Evolutionary conservation across 2,113 vertebrate genomes (phyloP).

Genomic region (Myodes glareolus): DNA sequence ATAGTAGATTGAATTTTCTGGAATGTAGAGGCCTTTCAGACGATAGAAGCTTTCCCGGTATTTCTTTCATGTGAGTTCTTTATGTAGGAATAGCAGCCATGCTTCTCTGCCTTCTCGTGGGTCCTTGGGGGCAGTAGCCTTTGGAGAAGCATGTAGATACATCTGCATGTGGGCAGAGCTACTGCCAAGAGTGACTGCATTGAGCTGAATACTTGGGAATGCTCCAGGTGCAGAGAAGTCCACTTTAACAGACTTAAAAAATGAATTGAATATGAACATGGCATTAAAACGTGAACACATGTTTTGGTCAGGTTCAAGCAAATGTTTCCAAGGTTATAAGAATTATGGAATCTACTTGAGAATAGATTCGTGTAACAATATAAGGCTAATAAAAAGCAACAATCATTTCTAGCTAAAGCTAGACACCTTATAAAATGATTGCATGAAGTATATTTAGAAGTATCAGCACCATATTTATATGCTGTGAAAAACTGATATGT

Average conservation of each 20-base stretch:
- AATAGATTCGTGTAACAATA: not conserved
- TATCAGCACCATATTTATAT: not conserved
- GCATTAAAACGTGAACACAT: not conserved
- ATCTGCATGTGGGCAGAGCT: not conserved
- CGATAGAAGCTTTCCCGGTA: not conserved
- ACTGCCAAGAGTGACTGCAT: not conserved
- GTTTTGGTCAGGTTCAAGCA: not conserved
- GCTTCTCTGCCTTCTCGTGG: constrained; percentile 16
- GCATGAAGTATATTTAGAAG: not conserved
- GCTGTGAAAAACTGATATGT: not conserved
- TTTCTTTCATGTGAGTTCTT: constrained; percentile 43
- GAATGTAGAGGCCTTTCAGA: not conserved
- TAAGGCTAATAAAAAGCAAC: not conserved
- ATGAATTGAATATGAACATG: not conserved
- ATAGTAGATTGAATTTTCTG: not conserved
- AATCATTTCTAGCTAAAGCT: not conserved
- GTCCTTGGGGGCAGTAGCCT: not conserved
- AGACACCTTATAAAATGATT: constrained; percentile 21
- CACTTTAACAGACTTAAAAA: not conserved
- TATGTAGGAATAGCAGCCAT: not conserved
- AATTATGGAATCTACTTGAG: not conserved
- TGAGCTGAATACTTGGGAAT: not conserved
- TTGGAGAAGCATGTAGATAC: not conserved
- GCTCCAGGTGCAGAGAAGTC: not conserved
- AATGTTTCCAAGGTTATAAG: not conserved